phyloP scores from a whole-genome alignment of 2,797 vertebrate species.

The Helostoma temminkii region DNA sequence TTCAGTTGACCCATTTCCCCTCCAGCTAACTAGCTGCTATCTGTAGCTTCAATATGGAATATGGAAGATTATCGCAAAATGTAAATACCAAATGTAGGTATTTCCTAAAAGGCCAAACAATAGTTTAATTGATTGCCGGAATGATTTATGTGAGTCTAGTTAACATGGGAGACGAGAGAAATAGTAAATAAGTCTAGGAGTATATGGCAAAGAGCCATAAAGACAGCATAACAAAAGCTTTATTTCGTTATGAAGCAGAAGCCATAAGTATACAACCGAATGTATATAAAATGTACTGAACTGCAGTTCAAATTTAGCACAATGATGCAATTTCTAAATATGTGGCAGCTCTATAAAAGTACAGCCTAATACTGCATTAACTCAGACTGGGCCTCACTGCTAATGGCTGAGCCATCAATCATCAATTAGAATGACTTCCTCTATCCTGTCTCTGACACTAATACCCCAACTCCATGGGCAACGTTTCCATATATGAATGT shows the following conservation, averaged over 20 bases:
- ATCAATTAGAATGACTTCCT: constrained; percentile 73
- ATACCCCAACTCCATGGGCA: constrained; percentile 68
- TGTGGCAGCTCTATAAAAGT: constrained; percentile 39
- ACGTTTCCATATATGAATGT: constrained; percentile 72
- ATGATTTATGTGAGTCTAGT: constrained; percentile 6
- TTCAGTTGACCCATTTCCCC: too few species aligned
- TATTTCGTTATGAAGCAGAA: not conserved
- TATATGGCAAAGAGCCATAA: not conserved
- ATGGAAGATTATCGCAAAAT: too few species aligned
- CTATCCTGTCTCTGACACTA: constrained; percentile 67
- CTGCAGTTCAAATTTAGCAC: constrained; percentile 21
- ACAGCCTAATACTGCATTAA: constrained; percentile 60
- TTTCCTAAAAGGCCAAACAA: not conserved
- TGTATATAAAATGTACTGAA: not conserved
- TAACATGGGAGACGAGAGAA: not conserved
- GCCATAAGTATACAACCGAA: not conserved
- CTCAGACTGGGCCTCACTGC: constrained; percentile 35
- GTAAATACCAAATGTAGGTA: not conserved
- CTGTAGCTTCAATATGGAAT: too few species aligned
- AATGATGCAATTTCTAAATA: constrained; percentile 39
- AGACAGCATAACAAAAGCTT: not conserved
- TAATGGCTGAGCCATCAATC: constrained; percentile 76
- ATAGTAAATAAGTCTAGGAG: not conserved
- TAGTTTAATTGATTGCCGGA: not conserved
- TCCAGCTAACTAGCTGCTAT: too few species aligned